Conservation (phyloP, 2,888 invertebrate genomes). For the Cephus rjabovi region DNA sequence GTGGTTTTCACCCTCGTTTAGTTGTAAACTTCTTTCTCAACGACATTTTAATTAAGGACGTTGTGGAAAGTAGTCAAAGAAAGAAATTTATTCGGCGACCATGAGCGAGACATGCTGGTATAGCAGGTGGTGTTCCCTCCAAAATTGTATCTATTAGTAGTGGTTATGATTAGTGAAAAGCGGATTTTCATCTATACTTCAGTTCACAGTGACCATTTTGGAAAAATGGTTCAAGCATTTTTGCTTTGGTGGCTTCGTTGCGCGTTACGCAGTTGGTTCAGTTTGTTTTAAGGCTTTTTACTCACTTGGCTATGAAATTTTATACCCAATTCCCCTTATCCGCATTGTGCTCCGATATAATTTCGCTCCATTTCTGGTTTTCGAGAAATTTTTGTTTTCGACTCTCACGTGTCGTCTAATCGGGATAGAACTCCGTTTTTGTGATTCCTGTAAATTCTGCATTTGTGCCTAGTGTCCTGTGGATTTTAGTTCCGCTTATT, state of each 20-base stretch:
- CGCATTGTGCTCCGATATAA: background rate
- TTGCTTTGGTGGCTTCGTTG: constrained; percentile 2
- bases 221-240: background rate
- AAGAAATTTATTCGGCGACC: constrained; percentile 18
- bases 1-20: constrained; percentile 17
- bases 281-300: background rate
- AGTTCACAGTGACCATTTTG: background rate
- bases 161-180: background rate
- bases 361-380: background rate
- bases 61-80: constrained; percentile 1
- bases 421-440: constrained; percentile 1
- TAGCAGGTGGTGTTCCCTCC: constrained; percentile 34
- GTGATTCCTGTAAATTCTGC: background rate
- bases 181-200: background rate
- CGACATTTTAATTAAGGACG: constrained; percentile 9
- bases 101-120: constrained; percentile 34
- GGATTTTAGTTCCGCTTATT: background rate
- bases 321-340: background rate
- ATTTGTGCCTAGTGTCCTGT: background rate
- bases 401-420: background rate
- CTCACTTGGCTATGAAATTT: background rate
- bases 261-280: background rate
- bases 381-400: background rate
- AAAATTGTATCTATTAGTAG: constrained; percentile 19
- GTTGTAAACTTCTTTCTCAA: constrained; percentile 14